phyloP scores from a whole-genome alignment of 1,140 invertebrate genomes.

The Pectinophora gossypiella region DNA sequence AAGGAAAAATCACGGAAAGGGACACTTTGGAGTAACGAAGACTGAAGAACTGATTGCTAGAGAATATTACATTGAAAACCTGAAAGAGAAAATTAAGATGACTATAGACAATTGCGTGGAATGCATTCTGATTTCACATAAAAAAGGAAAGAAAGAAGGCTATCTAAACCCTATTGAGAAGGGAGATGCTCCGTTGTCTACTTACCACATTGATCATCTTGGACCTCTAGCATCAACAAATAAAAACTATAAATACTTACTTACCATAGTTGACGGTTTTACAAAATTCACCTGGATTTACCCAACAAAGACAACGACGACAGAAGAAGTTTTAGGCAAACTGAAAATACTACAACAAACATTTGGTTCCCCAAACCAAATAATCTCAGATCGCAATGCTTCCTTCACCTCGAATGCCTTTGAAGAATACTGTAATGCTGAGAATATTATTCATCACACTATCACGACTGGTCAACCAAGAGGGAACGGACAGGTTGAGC shows the following conservation, averaged over 20 bases:
- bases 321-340: slow-evolving; percentile 22
- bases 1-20: too few relatives aligned
- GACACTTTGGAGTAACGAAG: too few relatives aligned
- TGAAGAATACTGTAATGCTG: background rate
- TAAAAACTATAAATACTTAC: slow-evolving; percentile 33
- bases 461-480: too few relatives aligned
- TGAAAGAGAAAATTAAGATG: slow-evolving; percentile 31
- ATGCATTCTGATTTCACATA: slow-evolving; percentile 37
- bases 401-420: too few relatives aligned
- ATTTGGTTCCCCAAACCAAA: background rate
- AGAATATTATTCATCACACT: background rate
- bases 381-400: background rate
- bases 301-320: slow-evolving; percentile 26
- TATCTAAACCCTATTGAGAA: slow-evolving; percentile 32
- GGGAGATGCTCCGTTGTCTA: slow-evolving; percentile 27
- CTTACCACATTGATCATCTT: slow-evolving; percentile 46
- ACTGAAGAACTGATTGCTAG: too few relatives aligned
- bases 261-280: slow-evolving; percentile 27
- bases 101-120: slow-evolving; percentile 27
- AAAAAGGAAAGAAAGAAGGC: slow-evolving; percentile 25
- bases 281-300: slow-evolving; percentile 34
- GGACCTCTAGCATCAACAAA: too few relatives aligned
- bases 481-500: too few relatives aligned
- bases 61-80: slow-evolving; percentile 10
- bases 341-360: slow-evolving; percentile 20